Evolutionary conservation across 2,888 invertebrate genomes (phyloP).

Genomic region (Andrena bicolor): DNA sequence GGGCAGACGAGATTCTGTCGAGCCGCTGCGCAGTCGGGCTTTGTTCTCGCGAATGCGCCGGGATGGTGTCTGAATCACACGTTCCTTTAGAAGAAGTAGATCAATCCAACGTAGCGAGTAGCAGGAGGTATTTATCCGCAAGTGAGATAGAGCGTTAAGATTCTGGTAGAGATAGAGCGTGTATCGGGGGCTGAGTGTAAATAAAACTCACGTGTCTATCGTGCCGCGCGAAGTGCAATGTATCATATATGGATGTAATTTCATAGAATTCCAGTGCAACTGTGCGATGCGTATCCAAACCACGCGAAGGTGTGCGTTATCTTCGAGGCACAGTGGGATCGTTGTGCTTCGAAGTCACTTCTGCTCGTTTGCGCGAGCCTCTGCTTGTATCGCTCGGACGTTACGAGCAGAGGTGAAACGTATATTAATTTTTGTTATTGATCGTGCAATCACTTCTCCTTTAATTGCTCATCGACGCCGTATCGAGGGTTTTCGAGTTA

Average conservation of each 20-base stretch:
- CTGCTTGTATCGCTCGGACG: not conserved
- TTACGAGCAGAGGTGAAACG: constrained; percentile 1
- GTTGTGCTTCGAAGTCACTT: constrained; percentile 17
- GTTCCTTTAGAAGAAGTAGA: constrained; percentile 38
- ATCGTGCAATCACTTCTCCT: not conserved
- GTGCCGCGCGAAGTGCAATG: constrained; percentile 47
- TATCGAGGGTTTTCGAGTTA: not conserved
- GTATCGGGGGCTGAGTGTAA: constrained; percentile 38
- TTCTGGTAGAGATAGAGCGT: constrained; percentile 33
- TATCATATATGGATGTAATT: constrained; percentile 52
- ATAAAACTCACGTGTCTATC: constrained; percentile 50
- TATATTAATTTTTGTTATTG: not conserved
- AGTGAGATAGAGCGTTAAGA: constrained; percentile 34
- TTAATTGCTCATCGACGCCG: not conserved
- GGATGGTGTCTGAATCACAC: constrained; percentile 25
- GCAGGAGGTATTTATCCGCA: constrained; percentile 41
- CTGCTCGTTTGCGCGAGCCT: not conserved
- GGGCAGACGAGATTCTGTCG: not conserved
- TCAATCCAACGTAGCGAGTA: constrained; percentile 29
- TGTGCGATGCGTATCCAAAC: constrained; percentile 27
- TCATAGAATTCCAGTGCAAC: constrained; percentile 43
- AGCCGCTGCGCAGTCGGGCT: constrained; percentile 18
- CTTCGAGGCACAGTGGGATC: constrained; percentile 28
- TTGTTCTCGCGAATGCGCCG: not conserved
- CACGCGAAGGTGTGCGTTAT: constrained; percentile 25